Conservation (phyloP, 2,113 vertebrate species). For the Pteruthius melanotis region DNA sequence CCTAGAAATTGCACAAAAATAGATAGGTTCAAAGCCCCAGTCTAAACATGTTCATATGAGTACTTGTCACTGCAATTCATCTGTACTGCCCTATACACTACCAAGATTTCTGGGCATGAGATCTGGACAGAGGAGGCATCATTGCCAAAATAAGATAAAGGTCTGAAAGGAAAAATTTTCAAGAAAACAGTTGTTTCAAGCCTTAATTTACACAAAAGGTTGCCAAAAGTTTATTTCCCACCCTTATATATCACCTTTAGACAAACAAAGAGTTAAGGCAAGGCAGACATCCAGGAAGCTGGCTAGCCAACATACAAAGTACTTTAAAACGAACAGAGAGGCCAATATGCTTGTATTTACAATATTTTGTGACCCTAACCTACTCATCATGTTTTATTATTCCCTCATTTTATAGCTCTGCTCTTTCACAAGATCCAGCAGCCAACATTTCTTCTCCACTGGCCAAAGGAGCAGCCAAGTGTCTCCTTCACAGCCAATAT, state of each 20-base stretch:
- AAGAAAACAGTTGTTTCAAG: background rate
- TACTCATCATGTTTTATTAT: constrained; percentile 42
- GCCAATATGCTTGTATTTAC: constrained; percentile 41
- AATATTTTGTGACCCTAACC: constrained; percentile 48
- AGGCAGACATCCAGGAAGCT: constrained; percentile 6
- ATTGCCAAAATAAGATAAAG: background rate
- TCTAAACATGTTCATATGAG: background rate
- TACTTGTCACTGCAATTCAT: background rate
- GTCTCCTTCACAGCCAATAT: constrained; percentile 16
- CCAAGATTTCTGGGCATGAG: background rate
- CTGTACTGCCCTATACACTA: background rate
- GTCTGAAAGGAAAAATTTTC: background rate
- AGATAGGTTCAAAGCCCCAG: background rate
- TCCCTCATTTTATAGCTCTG: constrained; percentile 37
- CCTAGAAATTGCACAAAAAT: background rate
- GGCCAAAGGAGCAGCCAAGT: constrained; percentile 48
- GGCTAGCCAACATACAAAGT: background rate
- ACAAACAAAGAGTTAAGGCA: background rate
- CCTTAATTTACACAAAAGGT: background rate
- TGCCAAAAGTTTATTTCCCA: background rate
- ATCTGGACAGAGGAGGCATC: background rate
- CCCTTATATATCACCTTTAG: background rate
- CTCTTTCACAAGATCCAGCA: background rate
- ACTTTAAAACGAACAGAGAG: background rate
- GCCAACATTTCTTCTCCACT: constrained; percentile 1